Conservation (phyloP, 2,113 vertebrate species). For the Hippoglossus stenolepis region DNA sequence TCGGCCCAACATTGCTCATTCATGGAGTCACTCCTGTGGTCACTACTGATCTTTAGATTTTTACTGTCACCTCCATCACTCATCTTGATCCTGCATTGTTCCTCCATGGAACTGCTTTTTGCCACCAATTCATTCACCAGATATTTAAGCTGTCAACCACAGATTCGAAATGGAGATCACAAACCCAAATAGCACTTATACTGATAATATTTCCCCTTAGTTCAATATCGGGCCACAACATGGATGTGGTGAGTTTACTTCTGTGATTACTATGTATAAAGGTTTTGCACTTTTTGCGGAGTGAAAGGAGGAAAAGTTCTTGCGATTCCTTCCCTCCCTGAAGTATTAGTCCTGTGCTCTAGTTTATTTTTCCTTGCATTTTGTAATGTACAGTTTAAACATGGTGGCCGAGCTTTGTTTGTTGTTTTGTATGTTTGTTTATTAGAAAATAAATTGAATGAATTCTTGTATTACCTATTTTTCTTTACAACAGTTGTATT, state of each 20-base stretch:
- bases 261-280: not conserved
- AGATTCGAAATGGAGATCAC: not conserved
- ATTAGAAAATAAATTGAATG: constrained; percentile 9
- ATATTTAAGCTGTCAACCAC: no score
- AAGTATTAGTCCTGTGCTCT: not conserved
- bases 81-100: not conserved
- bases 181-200: no score
- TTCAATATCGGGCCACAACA: not conserved
- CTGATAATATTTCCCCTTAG: not conserved
- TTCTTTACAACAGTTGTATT: not conserved
- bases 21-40: constrained; percentile 89
- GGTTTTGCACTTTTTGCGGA: not conserved
- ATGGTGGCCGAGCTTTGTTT: not conserved
- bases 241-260: not conserved
- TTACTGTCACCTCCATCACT: not conserved
- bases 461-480: constrained; percentile 6
- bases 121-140: not conserved
- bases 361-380: not conserved
- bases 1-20: constrained; percentile 89
- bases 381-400: constrained; percentile 1
- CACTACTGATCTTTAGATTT: constrained; percentile 86
- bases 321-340: not conserved
- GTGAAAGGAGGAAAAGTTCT: not conserved
- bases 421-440: constrained; percentile 19
- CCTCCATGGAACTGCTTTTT: not conserved